Percentiles rank a stretch among this genome's conserved stretches.
phyloP scores from a whole-genome alignment of 92 coral and sea anemone genomes.

The Micromussa lordhowensis region DNA sequence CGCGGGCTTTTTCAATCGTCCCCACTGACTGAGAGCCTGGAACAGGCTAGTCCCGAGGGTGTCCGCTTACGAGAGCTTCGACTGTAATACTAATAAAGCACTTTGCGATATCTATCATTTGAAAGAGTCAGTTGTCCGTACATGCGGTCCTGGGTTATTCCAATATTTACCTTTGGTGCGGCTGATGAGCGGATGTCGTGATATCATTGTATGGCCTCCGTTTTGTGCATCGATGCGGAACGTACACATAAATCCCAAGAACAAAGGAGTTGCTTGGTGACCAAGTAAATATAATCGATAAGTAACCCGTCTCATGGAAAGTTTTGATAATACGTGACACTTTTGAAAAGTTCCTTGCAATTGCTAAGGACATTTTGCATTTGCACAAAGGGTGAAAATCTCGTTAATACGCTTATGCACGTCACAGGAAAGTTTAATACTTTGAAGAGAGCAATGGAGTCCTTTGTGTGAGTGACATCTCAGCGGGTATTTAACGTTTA shows the following conservation, averaged over 20 bases:
- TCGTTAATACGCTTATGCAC: not conserved
- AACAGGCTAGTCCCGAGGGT: conserved; percentile 26
- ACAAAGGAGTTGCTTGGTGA: conserved; percentile 48
- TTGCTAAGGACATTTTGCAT: conserved; percentile 1
- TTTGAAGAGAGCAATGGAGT: conserved; percentile 5
- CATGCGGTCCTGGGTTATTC: not conserved
- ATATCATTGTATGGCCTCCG: not conserved
- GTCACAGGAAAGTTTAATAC: not conserved
- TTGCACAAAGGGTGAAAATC: not conserved
- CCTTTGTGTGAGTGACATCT: not conserved
- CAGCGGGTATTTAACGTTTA: not conserved
- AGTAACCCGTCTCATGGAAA: not conserved
- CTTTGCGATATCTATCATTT: not conserved
- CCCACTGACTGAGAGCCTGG: too few species aligned
- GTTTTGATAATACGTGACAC: conserved; percentile 7
- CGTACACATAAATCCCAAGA: not conserved
- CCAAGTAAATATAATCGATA: not conserved
- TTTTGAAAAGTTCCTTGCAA: not conserved
- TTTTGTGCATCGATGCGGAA: conserved; percentile 16
- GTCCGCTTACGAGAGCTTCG: conserved; percentile 26
- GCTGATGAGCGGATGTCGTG: conserved; percentile 17
- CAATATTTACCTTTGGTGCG: not conserved
- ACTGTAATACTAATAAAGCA: not conserved
- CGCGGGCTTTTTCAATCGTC: too few species aligned
- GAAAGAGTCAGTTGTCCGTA: not conserved